Evolutionary conservation across 2,888 invertebrate species (phyloP).

Genomic region (Esperia sulphurella): DNA sequence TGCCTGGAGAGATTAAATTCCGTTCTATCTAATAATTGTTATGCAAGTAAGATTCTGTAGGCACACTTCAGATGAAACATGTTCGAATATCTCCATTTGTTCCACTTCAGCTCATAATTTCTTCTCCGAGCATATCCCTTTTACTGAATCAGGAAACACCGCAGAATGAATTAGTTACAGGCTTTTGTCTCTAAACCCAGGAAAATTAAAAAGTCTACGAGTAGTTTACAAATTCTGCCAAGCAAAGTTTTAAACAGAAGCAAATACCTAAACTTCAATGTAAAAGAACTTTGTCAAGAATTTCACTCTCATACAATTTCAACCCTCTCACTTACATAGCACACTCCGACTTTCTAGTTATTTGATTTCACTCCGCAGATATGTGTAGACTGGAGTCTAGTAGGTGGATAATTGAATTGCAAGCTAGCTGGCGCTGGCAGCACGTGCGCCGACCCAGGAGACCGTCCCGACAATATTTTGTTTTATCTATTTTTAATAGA

Average conservation of each 20-base stretch:
- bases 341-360: conserved; percentile 31
- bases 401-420: conserved; percentile 66
- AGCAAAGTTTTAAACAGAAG: too few species aligned
- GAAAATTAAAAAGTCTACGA: too few species aligned
- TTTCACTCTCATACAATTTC: conserved; percentile 14
- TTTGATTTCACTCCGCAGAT: conserved; percentile 44
- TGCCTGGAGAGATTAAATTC: neutral
- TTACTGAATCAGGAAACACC: too few species aligned
- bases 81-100: too few species aligned
- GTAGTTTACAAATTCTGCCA: too few species aligned
- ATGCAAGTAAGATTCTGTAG: neutral
- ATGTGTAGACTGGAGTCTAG: conserved; percentile 35
- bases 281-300: conserved; percentile 5
- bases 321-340: conserved; percentile 19
- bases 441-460: conserved; percentile 51
- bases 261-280: neutral
- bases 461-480: conserved; percentile 60
- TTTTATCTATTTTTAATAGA: conserved; percentile 74
- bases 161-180: too few species aligned
- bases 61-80: too few species aligned
- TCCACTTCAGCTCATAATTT: too few species aligned
- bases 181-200: too few species aligned
- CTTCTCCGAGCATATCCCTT: too few species aligned
- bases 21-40: neutral
- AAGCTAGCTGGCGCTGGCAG: conserved; percentile 42